These are phyloP conservation scores for Coptodon bakossiorum DNA, from an alignment of 2,113 vertebrate species.

Conservation along the genomic window DNA sequence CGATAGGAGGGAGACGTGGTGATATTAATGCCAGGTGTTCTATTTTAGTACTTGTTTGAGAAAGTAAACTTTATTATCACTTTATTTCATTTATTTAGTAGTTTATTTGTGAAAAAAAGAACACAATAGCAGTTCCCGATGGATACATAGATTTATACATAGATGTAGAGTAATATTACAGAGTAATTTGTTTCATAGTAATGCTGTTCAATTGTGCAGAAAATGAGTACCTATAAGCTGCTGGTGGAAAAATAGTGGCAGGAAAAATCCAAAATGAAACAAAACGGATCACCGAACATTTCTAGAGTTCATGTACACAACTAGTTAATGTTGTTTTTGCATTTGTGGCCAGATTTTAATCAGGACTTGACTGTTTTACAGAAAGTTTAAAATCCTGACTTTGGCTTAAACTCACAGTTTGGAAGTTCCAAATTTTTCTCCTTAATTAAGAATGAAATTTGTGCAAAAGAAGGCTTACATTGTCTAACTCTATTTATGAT, in stretches of 20 bases:
- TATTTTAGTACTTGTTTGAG: neutral
- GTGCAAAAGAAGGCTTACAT: fast-evolving
- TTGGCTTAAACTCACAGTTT: neutral
- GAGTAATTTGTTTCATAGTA: neutral
- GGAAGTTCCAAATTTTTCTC: neutral
- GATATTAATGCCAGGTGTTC: neutral
- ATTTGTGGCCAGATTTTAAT: neutral
- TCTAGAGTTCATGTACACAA: neutral
- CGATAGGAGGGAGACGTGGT: neutral
- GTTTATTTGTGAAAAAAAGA: neutral
- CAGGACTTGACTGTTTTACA: neutral
- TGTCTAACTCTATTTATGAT: fast-evolving
- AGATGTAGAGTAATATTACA: neutral
- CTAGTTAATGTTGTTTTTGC: neutral
- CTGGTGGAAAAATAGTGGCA: neutral
- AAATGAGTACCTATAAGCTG: neutral
- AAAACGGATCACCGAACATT: neutral
- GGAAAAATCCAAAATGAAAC: neutral
- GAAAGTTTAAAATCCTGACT: neutral
- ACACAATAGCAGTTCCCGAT: fast-evolving
- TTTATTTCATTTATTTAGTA: neutral
- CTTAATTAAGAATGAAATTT: neutral
- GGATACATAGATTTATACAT: neutral
- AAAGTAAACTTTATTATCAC: neutral
- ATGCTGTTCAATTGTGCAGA: neutral